phyloP scores from a whole-genome alignment of 1,140 invertebrate species.

The Acromyrmex echinatior region DNA sequence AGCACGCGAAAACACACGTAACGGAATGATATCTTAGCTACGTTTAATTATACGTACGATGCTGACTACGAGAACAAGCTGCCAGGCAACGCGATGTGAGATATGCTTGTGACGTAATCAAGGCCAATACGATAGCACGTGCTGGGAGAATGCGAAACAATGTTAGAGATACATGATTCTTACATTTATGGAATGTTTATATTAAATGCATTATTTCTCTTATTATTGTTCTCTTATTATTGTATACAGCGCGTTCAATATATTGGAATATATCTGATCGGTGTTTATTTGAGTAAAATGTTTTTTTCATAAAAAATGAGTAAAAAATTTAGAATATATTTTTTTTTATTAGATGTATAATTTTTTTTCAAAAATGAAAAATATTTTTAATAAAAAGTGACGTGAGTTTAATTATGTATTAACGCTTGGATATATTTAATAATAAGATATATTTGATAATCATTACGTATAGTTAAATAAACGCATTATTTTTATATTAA shows the following conservation, averaged over 20 bases:
- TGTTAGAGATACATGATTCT: conserved; percentile 8
- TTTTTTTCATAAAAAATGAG: not conserved
- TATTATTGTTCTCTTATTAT: not conserved
- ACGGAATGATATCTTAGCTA: conserved; percentile 27
- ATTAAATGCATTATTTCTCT: not conserved
- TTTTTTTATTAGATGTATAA: not conserved
- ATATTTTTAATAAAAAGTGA: conserved; percentile 7
- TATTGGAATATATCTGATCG: not conserved
- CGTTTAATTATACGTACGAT: not conserved
- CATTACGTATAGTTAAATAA: not conserved
- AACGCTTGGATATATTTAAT: not conserved
- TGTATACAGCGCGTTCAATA: not conserved
- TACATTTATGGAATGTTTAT: not conserved
- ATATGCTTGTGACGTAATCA: conserved; percentile 50
- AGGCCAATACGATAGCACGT: conserved; percentile 42
- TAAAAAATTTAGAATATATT: conserved; percentile 1
- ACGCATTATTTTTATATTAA: not conserved
- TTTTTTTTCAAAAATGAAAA: not conserved
- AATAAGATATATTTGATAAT: not conserved
- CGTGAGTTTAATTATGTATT: not conserved
- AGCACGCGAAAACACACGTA: conserved; percentile 1
- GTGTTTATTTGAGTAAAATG: not conserved
- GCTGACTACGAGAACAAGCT: conserved; percentile 27
- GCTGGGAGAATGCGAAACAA: conserved; percentile 44
- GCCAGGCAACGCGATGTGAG: conserved; percentile 22